Evolutionary conservation across 2,797 vertebrate genomes (phyloP), one percentile per base, ranked within the genome.

Genomic region (Sebastes cheni): DNA sequence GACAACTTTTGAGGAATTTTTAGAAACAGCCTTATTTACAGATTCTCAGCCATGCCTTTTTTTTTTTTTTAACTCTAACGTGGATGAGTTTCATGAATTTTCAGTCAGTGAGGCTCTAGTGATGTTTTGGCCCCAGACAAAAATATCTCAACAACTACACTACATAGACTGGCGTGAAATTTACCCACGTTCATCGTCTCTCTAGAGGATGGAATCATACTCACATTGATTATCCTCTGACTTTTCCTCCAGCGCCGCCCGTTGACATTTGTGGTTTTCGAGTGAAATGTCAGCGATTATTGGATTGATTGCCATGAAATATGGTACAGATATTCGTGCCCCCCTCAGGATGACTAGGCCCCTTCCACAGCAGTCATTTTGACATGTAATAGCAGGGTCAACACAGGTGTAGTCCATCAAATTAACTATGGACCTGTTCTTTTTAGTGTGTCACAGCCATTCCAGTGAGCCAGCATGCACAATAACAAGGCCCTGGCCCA

Each of bases 1-100:
- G 58, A 72, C 74, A 74, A 82, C 58, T 79, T 77, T 84, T 27
- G 8, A 79, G 76, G 67, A 86, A 65, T 72, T 82, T 88, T 83
- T 67, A 72, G 70, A 72, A 68, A 27, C 72, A 4, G n/a, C 23
- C 23, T 61, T 60, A 62, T 77, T 78, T 81, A 65, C 72, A 75
- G 61, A 59, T 50, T 11, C 46, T 27, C 25, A 46, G 46, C 9
- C 25, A 13, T 22, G 10, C 20, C n/a, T 32, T 69, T 64, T 13
- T 20, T 2, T 46, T 39, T 22, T 5, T 13, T 18, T 8, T 3
- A 39, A 68, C 5, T 66, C 8, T 36, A 13, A 5, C 23, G 2
- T 12, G 12, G 50, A 22, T 25, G 34, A n/a, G 18, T 50, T 30
- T 65, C 5, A 32, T 20, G 18, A 50, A 11, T 58, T 67, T 67